Evolutionary conservation across 2,113 vertebrate species (phyloP).

Genomic region (Macquaria australasica): DNA sequence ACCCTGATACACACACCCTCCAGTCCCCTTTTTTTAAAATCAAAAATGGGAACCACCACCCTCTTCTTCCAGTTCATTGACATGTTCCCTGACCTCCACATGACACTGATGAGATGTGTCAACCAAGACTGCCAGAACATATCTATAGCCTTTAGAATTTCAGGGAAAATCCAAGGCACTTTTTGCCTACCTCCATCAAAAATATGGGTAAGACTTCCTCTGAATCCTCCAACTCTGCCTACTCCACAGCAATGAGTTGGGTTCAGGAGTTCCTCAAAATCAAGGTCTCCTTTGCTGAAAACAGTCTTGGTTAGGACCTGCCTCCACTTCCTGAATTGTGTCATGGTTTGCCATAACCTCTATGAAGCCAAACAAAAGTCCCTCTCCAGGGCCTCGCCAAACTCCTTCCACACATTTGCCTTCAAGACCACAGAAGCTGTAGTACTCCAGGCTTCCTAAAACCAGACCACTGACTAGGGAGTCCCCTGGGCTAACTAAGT

Average conservation of each 20-base stretch:
- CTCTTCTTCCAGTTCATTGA: neutral
- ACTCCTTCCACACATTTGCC: conserved; percentile 1
- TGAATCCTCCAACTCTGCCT: neutral
- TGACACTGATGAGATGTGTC: neutral
- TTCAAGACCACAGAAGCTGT: neutral
- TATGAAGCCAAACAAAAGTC: neutral
- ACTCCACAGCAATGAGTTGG: neutral
- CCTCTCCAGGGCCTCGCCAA: neutral
- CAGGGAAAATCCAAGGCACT: neutral
- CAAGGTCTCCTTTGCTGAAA: conserved; percentile 2
- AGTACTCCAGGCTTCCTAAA: neutral
- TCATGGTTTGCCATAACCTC: neutral
- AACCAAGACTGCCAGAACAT: neutral
- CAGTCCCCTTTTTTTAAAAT: neutral
- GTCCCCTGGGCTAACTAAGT: neutral
- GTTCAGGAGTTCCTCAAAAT: neutral
- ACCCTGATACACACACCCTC: neutral
- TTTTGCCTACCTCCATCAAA: neutral
- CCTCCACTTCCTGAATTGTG: neutral
- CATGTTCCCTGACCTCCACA: neutral
- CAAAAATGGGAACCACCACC: neutral
- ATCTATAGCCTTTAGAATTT: neutral
- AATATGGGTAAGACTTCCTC: neutral
- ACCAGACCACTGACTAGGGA: neutral
- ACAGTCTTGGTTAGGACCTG: neutral